Base-by-base conservation (phyloP, 2,888 invertebrate genomes). In the Noctua janthina region DNA sequence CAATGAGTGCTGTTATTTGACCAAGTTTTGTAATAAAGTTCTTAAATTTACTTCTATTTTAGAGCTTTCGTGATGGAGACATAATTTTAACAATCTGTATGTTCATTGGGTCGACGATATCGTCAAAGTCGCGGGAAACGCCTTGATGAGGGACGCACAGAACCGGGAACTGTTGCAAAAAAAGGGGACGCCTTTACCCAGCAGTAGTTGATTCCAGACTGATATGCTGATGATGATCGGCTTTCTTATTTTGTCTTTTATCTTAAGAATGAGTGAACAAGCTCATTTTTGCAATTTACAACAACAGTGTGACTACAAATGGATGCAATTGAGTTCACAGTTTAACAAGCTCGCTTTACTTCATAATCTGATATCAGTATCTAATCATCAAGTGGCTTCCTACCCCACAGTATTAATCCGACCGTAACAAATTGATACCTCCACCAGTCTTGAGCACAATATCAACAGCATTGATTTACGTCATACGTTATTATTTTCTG, bases 381-480 rank as follows among this genome's bases (percentile, higher is more conserved):
- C 29, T n/a, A 81, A 71, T 51, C 59, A 69, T 15, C 39, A 17
- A 49, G 4, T 35, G 0, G 17, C 79, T 79, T 78, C 64, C 76
- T 79, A 76, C 39, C 15, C 10, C 66, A 56, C 5, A 10, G 49
- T 74, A 67, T 80, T 67, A 78, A 75, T 87, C 62, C 70, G 80
- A 76, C 70, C 70, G 51, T 78, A 59, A 74, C 85, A 51, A 84
- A 86, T 84, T 84, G 69, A 20, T 54, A 39, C 81, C 54, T 49
- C 54, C 69, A 74, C 49, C 39, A 74, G 84, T 85, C 73, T 87
- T 20, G 62, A 59, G 62, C 67, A 84, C 75, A 84, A 87, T 76
- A 85, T 78, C 71, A 85, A 76, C 81, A 73, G 80, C 74, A 84
- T 88, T 76, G 79, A 78, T 83, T 88, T 89, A 84, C 88, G 81